Base-by-base conservation (phyloP, 1,140 invertebrate genomes). In the Drosophila kohkoa region DNA sequence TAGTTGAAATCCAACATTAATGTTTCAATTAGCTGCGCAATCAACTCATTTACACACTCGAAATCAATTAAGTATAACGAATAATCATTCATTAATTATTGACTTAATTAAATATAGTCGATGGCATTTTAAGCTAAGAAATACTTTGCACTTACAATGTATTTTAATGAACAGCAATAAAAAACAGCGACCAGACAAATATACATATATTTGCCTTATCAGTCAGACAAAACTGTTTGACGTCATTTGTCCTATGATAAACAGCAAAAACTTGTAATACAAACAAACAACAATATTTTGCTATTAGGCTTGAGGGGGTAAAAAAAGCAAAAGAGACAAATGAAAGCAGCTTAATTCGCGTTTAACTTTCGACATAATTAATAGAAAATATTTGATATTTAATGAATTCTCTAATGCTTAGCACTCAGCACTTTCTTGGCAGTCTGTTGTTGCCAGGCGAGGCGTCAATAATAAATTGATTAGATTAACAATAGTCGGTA, bases 391-490 rank as follows among this genome's bases (percentile, higher is more conserved):
- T 57, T 57, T 41, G 20, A 41, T 20, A 38, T 32, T 54, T 54
- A 32, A 54, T 54, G 6, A 15, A 54, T 54, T 32, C 15, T 11
- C 30, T 52, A n/a, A 6, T 13, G 20, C 20, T 25, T 0, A 25
- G 20, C 20, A 25, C 20, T 52, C 25, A 32, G 25, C 48, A 52
- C 3, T 13, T 52, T 30, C 8, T 38, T 8, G 30, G 5, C 3
- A 3, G 20, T 25, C 30, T 1, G 5, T 15, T 45, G 64, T 75
- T 75, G 66, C 66, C 72, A 66, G 43, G 72, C 46, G 43, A 66
- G 43, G 72, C 46, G 51, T 54, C 3, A 65, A 69, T 51, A 55
- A 41, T 48, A 69, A 69, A 69, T 69, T 75, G 72, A 75, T 75
- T 75, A 75, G 72, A 75, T 75, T 75, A 75, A 57, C 58, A 66